These are phyloP conservation scores for Pagrus major DNA, from an alignment of 2,113 vertebrate genomes.

Conservation along the genomic window DNA sequence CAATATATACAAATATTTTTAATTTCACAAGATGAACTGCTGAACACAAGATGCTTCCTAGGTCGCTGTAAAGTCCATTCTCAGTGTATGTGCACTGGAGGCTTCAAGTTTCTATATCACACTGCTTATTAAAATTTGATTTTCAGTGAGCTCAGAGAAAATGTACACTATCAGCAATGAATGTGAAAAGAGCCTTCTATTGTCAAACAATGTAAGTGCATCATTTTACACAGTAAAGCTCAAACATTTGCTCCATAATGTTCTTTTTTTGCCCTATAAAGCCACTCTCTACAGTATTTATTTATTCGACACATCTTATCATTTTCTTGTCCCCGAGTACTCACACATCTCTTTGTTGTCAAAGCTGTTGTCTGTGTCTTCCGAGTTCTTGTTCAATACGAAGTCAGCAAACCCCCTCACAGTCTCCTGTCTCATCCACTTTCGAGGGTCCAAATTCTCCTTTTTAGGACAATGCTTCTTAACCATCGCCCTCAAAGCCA, in stretches of 20 bases:
- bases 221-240: too few relatives aligned
- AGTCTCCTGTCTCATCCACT: conserved; percentile 70
- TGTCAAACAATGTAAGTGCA: too few relatives aligned
- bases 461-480: conserved; percentile 65
- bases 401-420: conserved; percentile 76
- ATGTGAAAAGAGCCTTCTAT: too few relatives aligned
- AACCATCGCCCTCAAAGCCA: conserved; percentile 64
- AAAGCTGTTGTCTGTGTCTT: conserved; percentile 74
- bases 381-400: conserved; percentile 62
- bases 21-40: too few relatives aligned
- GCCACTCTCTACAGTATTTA: not conserved
- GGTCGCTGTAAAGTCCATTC: too few relatives aligned
- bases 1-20: too few relatives aligned
- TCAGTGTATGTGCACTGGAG: too few relatives aligned
- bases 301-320: not conserved
- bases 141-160: too few relatives aligned
- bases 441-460: conserved; percentile 74
- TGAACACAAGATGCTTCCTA: too few relatives aligned
- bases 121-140: too few relatives aligned
- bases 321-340: conserved; percentile 50
- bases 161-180: too few relatives aligned
- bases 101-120: too few relatives aligned
- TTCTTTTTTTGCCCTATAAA: not conserved
- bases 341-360: conserved; percentile 85
- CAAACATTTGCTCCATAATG: not conserved